A percentile compares a stretch with the other conserved stretches of the same genome.
Conservation (phyloP, 23 tunicate species). For the Ciona savignyi region DNA sequence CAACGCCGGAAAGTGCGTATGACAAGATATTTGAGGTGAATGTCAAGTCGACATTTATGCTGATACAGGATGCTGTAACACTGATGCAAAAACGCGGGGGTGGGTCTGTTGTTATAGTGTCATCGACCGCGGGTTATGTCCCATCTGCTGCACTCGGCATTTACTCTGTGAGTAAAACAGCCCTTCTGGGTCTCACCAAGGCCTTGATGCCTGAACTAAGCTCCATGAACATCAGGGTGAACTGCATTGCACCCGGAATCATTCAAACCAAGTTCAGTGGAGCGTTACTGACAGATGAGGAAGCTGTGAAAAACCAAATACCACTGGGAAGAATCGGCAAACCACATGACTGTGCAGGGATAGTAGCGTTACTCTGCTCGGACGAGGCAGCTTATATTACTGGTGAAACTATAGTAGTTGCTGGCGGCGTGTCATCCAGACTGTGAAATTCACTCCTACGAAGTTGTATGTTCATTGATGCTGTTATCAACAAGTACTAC, state of each 20-base stretch:
- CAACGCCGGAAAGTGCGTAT: no score
- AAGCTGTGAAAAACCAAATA: neutral
- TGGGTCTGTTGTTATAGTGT: no score
- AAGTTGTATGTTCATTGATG: no score
- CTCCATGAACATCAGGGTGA: slow-evolving; percentile 24
- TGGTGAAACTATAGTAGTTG: slow-evolving; percentile 24
- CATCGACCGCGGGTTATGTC: slow-evolving; percentile 41
- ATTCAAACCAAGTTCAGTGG: slow-evolving; percentile 52
- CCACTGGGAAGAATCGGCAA: slow-evolving; percentile 21
- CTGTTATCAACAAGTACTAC: no score
- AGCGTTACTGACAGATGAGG: slow-evolving; percentile 14
- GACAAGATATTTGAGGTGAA: no score
- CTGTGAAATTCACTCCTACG: no score
- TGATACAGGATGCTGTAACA: slow-evolving; percentile 46
- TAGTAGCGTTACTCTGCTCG: slow-evolving; percentile 40
- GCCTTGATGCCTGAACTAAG: slow-evolving; percentile 34
- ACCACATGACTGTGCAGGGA: slow-evolving; percentile 33
- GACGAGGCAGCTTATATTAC: no score
- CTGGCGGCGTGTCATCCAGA: slow-evolving; percentile 31
- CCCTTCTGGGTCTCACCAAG: slow-evolving; percentile 42
- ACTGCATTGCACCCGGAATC: slow-evolving; percentile 55
- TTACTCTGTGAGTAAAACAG: slow-evolving; percentile 31
- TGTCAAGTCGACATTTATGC: slow-evolving; percentile 58
- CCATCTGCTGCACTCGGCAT: slow-evolving; percentile 41
- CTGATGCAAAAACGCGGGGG: slow-evolving; percentile 21